These are phyloP conservation scores for Nomia melanderi DNA, from an alignment of 1,140 invertebrate species.

Conservation along the genomic window DNA sequence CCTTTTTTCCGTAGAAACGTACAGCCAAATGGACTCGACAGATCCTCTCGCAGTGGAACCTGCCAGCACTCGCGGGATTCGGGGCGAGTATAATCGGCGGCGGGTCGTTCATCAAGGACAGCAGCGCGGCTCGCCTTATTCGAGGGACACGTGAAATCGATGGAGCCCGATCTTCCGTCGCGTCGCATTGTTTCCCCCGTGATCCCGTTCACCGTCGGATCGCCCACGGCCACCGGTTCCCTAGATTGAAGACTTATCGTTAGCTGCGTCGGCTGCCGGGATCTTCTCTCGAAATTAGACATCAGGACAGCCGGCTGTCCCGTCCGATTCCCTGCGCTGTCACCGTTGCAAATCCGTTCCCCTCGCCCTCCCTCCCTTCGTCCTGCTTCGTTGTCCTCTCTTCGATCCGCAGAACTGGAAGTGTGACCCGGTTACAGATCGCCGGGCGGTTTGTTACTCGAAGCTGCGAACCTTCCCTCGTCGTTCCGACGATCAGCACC, in stretches of 20 bases:
- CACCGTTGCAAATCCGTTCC: conserved; percentile 23
- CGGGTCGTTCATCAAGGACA: neutral
- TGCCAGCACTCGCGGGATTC: no score
- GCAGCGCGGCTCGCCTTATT: conserved; percentile 1
- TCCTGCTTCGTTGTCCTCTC: neutral
- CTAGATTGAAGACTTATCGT: conserved; percentile 48
- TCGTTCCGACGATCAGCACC: neutral
- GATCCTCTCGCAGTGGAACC: no score
- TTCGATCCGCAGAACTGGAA: neutral
- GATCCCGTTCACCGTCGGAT: conserved; percentile 19
- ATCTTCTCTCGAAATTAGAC: conserved; percentile 54
- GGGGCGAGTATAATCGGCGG: neutral
- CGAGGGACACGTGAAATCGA: conserved; percentile 6
- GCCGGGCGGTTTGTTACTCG: conserved; percentile 16
- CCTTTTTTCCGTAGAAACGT: no score
- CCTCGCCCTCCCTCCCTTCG: neutral
- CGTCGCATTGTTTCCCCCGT: neutral
- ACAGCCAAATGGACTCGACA: no score
- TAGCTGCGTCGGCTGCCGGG: conserved; percentile 32
- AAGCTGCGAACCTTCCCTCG: neutral
- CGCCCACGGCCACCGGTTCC: conserved; percentile 20
- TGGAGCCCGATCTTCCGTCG: conserved; percentile 23
- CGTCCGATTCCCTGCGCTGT: conserved; percentile 33
- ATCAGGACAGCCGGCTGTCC: conserved; percentile 32
- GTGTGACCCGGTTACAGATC: conserved; percentile 52